phyloP scores from a whole-genome alignment of 1,140 invertebrate genomes.

The Adelges cooleyi region DNA sequence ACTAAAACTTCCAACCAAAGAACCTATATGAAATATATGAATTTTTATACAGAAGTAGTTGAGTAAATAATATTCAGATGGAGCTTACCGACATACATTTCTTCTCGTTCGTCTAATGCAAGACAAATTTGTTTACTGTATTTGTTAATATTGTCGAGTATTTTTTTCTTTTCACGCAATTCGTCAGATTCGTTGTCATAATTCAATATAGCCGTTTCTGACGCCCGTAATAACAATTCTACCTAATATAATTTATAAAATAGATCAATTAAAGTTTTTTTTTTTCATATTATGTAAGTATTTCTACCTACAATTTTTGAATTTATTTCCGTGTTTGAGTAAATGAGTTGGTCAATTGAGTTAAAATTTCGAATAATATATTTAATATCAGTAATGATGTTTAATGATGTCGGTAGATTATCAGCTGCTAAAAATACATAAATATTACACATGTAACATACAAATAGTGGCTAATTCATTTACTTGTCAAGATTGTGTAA shows the following conservation, averaged over 20 bases:
- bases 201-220: slow-evolving; percentile 10
- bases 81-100: slow-evolving; percentile 11
- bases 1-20: slow-evolving; percentile 12
- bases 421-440: background rate
- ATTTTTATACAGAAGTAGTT: background rate
- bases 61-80: no score
- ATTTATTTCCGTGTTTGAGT: background rate
- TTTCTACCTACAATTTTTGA: background rate
- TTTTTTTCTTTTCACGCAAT: slow-evolving; percentile 8
- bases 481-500: slow-evolving; percentile 12
- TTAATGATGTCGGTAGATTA: background rate
- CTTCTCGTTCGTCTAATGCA: background rate
- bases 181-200: background rate
- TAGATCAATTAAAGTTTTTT: no score
- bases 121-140: slow-evolving; percentile 1
- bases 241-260: background rate
- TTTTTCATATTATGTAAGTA: no score
- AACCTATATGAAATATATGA: background rate
- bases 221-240: slow-evolving; percentile 4
- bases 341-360: background rate
- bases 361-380: background rate
- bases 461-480: background rate
- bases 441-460: background rate
- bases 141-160: background rate
- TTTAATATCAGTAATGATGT: background rate